These are phyloP conservation scores for Chironomus riparius DNA, from an alignment of 2,888 invertebrate genomes.

Conservation along the genomic window DNA sequence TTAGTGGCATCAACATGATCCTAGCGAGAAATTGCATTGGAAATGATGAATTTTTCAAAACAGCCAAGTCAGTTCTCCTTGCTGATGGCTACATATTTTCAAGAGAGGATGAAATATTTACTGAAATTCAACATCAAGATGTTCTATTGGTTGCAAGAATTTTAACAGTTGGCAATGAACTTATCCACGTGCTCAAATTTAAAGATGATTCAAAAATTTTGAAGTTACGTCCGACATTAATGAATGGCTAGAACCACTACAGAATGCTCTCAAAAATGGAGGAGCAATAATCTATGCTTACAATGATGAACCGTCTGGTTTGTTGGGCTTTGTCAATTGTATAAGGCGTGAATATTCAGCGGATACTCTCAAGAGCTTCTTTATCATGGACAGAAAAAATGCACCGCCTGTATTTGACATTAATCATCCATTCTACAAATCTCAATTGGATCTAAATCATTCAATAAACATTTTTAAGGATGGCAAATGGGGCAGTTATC, in stretches of 20 bases:
- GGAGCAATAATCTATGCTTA: conserved; percentile 51
- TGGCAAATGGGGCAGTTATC: conserved; percentile 61
- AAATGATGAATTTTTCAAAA: conserved; percentile 41
- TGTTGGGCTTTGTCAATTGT: conserved; percentile 74
- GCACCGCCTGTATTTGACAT: conserved; percentile 51
- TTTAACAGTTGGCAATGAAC: conserved; percentile 34
- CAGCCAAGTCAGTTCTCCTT: conserved; percentile 43
- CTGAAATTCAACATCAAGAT: not conserved
- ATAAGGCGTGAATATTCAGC: conserved; percentile 63
- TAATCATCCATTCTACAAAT: conserved; percentile 50
- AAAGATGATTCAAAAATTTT: conserved; percentile 32
- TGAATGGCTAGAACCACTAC: conserved; percentile 36
- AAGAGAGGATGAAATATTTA: conserved; percentile 41
- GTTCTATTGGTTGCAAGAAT: conserved; percentile 31
- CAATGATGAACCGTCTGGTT: conserved; percentile 56
- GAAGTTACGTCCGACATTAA: conserved; percentile 29
- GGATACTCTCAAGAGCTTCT: conserved; percentile 46
- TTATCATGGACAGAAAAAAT: conserved; percentile 47
- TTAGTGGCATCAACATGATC: conserved; percentile 33
- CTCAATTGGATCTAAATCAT: conserved; percentile 58
- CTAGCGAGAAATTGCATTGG: conserved; percentile 29
- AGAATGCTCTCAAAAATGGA: conserved; percentile 34
- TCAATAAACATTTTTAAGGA: conserved; percentile 61
- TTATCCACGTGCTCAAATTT: conserved; percentile 41
- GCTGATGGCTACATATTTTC: conserved; percentile 50